Evolutionary conservation across 2,888 invertebrate genomes (phyloP), one percentile per base, ranked within the genome.

Genomic region (Odontocerum albicorne): DNA sequence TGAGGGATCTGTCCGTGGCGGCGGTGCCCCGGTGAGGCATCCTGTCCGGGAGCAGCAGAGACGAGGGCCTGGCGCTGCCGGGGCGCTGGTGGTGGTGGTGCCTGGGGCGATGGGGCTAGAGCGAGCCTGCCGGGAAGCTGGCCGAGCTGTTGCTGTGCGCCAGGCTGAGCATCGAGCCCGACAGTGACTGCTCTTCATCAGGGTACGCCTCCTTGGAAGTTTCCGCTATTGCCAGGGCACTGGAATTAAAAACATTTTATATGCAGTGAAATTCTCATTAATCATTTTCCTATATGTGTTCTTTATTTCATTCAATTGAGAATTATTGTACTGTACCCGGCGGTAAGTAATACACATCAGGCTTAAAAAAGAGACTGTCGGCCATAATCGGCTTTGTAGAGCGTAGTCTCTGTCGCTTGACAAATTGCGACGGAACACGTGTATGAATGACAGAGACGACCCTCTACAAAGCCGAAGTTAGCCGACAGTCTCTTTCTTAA

Each of bases 81-180:
- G 44, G 43, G 38, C 44, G 51, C 22, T 36, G 38, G 15, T 16
- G 22, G 45, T 20, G 17, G 38, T 39, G 43, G 20, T 20, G 17
- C n/a, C 32, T 32, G 13, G 27, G 17, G 38, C 19, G 39, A 12
- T 21, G 38, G 52, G 49, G 51, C 78, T 83, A 85, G 70, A 85
- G 84, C 75, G 85, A 87, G 74, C 87, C 87, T 70, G 90, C 88
- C 67, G 91, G 91, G 77, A 92, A 92, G 77, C 90, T 90, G 68
- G 91, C 90, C 67, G 93, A 92, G 76, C 93, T 94, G 83, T 92
- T 92, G 83, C 92, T 93, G 81, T 93, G 92, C 64, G 93, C 93
- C 74, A 96, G 85, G 77, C 95, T 95, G 68, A 92, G 82, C 90
- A 95, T 92, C 66, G 95, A 95, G 67, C 96, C 96, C 57, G 94